phyloP scores from a whole-genome alignment of 2,797 vertebrate species.

The Protosalanx chinensis region DNA sequence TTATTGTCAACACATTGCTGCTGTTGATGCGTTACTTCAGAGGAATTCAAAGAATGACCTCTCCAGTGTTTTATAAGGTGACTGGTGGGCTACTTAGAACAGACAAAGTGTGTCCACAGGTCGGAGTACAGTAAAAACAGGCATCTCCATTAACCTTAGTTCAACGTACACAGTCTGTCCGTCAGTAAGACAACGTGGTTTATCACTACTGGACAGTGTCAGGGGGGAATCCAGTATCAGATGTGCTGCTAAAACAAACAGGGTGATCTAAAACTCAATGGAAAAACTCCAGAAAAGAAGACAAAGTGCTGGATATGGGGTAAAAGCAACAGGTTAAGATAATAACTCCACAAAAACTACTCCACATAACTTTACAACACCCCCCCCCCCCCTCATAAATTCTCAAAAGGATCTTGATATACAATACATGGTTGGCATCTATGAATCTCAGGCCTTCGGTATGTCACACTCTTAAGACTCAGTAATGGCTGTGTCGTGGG shows the following conservation, averaged over 20 bases:
- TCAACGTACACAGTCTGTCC: neutral
- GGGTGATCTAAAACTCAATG: slow-evolving; percentile 11
- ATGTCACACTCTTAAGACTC: neutral
- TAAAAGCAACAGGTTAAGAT: neutral
- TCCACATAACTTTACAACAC: neutral
- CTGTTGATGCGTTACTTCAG: neutral
- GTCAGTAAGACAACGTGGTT: neutral
- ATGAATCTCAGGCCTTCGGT: neutral
- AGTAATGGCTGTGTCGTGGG: no score
- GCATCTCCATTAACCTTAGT: neutral
- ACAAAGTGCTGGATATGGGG: slow-evolving; percentile 41
- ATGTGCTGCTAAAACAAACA: slow-evolving; percentile 9
- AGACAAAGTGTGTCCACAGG: neutral
- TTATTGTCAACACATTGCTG: neutral
- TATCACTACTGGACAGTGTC: slow-evolving; percentile 1
- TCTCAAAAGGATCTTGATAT: neutral
- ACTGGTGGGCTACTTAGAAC: neutral
- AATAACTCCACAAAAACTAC: neutral
- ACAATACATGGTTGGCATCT: neutral
- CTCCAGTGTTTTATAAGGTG: neutral
- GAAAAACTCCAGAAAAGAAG: slow-evolving; percentile 23
- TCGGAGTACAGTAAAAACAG: neutral
- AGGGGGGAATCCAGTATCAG: neutral
- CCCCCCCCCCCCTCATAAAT: neutral
- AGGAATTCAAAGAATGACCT: neutral